Evolutionary conservation across 1,140 invertebrate species (phyloP).

Genomic region (Hylaeus volcanicus): DNA sequence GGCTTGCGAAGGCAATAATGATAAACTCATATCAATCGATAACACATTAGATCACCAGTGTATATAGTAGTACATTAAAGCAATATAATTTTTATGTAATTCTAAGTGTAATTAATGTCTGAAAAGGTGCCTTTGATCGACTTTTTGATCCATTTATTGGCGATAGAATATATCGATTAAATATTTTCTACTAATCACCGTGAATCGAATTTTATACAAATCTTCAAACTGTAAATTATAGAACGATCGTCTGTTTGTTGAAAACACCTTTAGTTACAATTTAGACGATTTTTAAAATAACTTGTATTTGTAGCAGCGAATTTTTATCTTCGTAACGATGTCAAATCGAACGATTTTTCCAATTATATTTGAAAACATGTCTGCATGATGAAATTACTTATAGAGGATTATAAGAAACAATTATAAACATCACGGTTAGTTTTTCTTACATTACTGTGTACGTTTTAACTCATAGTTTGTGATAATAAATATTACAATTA

Average conservation of each 20-base stretch:
- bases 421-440: constrained; percentile 61
- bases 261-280: neutral
- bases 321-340: constrained; percentile 14
- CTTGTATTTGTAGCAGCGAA: constrained; percentile 9
- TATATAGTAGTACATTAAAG: constrained; percentile 77
- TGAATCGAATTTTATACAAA: constrained; percentile 3
- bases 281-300: neutral
- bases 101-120: constrained; percentile 73
- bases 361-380: neutral
- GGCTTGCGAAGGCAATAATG: constrained; percentile 24
- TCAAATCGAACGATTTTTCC: neutral
- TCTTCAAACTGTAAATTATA: neutral
- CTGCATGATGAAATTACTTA: constrained; percentile 18
- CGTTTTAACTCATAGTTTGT: constrained; percentile 76
- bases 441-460: constrained; percentile 74
- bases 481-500: constrained; percentile 79
- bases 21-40: constrained; percentile 56
- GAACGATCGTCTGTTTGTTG: neutral
- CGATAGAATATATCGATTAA: constrained; percentile 26
- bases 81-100: constrained; percentile 78
- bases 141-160: constrained; percentile 53
- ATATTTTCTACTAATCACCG: neutral
- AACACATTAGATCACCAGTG: constrained; percentile 71
- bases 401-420: constrained; percentile 3
- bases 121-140: constrained; percentile 74